These are phyloP conservation scores for Lophotriccus pileatus DNA, from an alignment of 2,797 vertebrate genomes.

Conservation along the genomic window DNA sequence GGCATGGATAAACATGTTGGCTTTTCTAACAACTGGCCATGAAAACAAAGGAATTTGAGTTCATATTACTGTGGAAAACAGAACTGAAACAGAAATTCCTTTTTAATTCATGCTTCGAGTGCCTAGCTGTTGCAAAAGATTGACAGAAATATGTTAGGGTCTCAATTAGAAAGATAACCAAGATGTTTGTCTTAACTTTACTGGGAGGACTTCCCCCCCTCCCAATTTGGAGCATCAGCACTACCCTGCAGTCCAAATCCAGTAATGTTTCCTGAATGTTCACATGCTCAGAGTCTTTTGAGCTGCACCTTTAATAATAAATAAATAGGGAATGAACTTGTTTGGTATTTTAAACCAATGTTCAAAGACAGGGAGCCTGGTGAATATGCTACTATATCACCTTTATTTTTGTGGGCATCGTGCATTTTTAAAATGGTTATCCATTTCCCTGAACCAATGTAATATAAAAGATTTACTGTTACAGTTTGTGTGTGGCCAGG, in stretches of 20 bases:
- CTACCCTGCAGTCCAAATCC: background rate
- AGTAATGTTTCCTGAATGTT: background rate
- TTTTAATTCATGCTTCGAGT: background rate
- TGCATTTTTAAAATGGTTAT: slow-evolving; percentile 67
- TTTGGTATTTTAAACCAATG: slow-evolving; percentile 8
- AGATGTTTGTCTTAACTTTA: background rate
- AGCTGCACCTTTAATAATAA: slow-evolving; percentile 8
- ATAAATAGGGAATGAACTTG: slow-evolving; percentile 11
- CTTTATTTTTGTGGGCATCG: slow-evolving; percentile 61
- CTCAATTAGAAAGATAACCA: background rate
- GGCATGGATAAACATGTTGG: background rate
- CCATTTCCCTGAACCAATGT: slow-evolving; percentile 61
- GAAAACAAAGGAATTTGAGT: background rate
- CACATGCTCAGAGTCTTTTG: background rate
- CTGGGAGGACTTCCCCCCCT: background rate
- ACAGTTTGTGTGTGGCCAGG: slow-evolving; percentile 86
- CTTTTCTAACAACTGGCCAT: background rate
- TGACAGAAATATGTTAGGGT: background rate
- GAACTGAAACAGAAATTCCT: background rate
- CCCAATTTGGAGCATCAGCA: background rate
- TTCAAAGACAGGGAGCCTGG: background rate
- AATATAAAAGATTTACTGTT: slow-evolving; percentile 84
- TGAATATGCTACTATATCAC: slow-evolving; percentile 13
- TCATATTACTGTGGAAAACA: background rate
- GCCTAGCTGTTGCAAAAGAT: background rate